A percentile compares a stretch with the other conserved stretches of the same genome.
Evolutionary conservation across 2,113 vertebrate genomes (phyloP).

Genomic region (Panthera uncia): DNA sequence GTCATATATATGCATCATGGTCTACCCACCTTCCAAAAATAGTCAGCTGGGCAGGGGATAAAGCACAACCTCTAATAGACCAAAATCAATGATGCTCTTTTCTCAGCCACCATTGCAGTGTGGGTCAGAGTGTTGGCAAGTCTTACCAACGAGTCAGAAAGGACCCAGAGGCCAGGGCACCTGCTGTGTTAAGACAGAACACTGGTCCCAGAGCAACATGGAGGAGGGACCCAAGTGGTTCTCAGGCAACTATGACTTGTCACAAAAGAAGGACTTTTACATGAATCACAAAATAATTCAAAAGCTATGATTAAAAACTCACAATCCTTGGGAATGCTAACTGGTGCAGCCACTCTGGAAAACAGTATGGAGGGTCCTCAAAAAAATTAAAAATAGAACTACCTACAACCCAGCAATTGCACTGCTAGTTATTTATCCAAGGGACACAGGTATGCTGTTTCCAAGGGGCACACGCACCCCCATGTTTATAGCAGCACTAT

Average conservation of each 20-base stretch:
- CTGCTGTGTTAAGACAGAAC: accelerated
- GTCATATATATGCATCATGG: accelerated
- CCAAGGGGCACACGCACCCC: no score
- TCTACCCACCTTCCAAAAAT: not conserved
- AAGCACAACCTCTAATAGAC: not conserved
- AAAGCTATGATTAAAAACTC: not conserved
- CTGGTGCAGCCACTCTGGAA: no score
- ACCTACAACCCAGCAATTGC: no score
- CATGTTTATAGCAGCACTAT: no score
- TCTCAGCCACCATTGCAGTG: accelerated
- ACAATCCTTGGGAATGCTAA: not conserved
- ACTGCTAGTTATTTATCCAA: no score
- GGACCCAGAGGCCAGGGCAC: accelerated
- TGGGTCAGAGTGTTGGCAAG: not conserved
- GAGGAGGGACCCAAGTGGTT: not conserved
- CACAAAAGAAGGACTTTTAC: not conserved
- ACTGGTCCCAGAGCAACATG: accelerated
- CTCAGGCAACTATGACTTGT: not conserved
- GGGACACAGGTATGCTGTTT: no score
- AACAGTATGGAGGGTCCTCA: no score
- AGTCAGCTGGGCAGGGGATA: not conserved
- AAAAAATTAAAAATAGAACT: no score
- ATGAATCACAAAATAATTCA: not conserved
- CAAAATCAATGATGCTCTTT: not conserved
- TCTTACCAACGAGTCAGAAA: not conserved